A percentile compares a stretch with the other conserved stretches of the same genome.
These are phyloP conservation scores for Neuroscelio doddi DNA, from an alignment of 2,888 invertebrate genomes.

Conservation along the genomic window DNA sequence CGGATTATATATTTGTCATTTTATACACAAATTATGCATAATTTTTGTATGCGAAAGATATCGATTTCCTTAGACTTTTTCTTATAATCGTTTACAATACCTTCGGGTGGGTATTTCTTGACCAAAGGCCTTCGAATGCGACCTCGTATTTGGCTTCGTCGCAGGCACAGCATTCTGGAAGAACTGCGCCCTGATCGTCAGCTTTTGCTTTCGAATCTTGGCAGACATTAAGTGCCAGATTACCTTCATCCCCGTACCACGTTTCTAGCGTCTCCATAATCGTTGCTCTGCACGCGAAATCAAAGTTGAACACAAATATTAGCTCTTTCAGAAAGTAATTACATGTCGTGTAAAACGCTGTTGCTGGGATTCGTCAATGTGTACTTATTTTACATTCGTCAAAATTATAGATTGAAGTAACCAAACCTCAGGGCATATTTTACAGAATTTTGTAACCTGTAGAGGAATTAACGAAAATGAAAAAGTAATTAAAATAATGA, in stretches of 20 bases:
- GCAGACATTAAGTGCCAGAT: conserved; percentile 85
- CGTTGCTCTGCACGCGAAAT: conserved; percentile 79
- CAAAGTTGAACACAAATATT: conserved; percentile 6
- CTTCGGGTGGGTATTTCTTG: conserved; percentile 94
- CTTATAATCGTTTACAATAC: conserved; percentile 48
- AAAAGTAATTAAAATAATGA: too few relatives aligned
- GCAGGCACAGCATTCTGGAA: conserved; percentile 88
- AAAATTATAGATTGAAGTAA: too few relatives aligned
- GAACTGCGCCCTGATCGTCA: conserved; percentile 72
- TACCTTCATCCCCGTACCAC: conserved; percentile 91
- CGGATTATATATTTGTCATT: too few relatives aligned
- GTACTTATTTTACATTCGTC: too few relatives aligned
- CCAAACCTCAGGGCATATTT: too few relatives aligned
- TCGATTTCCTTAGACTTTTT: too few relatives aligned
- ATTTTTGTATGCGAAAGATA: too few relatives aligned
- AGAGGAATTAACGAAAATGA: too few relatives aligned
- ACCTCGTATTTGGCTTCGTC: conserved; percentile 97
- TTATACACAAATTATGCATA: too few relatives aligned
- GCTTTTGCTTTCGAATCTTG: conserved; percentile 79
- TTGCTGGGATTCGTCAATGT: too few relatives aligned
- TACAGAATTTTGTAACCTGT: too few relatives aligned
- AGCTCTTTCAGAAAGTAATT: neutral
- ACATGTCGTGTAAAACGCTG: too few relatives aligned
- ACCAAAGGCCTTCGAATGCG: conserved; percentile 95
- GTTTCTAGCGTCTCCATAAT: conserved; percentile 84